Base-by-base conservation (phyloP, 1,140 invertebrate species). In the Zaprionus kolodkinae region DNA sequence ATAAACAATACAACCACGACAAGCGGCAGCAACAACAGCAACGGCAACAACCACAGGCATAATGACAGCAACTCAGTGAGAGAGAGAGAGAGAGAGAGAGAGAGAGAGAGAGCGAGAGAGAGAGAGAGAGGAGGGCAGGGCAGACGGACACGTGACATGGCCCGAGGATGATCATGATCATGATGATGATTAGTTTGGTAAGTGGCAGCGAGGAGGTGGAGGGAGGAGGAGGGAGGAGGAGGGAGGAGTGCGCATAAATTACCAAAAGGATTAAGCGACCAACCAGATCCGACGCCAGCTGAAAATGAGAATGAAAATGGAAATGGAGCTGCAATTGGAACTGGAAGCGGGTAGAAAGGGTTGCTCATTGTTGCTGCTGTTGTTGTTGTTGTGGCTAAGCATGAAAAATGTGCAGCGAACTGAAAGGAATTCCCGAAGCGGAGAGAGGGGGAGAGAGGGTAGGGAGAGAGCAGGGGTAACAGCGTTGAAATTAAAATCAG, bases 1-100 rank as follows among this genome's bases (percentile, higher is more conserved):
- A 88, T 88, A 88, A 88, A 88, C 84, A 88, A 88, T 88, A 88
- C 84, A 87, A 87, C 84, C 72, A 88, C 79, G 76, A 82, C 75
- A 77, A 79, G 67, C 67, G 63, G 72, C 59, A 62, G 55, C 27
- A 57, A 13, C 55, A 57, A 30, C 55, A 57, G 33, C 55, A 55
- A 68, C 70, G 70, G 57, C 62, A 71, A 45, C 15, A 50, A 50
- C 45, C 45, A 50, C 45, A 50, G 45, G 45, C 69, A 63, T 45
- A 45, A 45, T 50, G 45, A 50, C 45, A 50, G 45, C 45, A 6
- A 12, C 45, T 50, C 40, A 6, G 27, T 0, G 27, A 30, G 21
- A 43, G 40, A 43, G 45, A 62, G 79, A 54, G 59, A n/a, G n/a
- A 33, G 30, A 33, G 7, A 33, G 30, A 54, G 59, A n/a, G n/a